A percentile compares a stretch with the other conserved stretches of the same genome.
Evolutionary conservation across 92 coral and sea anemone species (phyloP).

Genomic region (Diadumene lineata): DNA sequence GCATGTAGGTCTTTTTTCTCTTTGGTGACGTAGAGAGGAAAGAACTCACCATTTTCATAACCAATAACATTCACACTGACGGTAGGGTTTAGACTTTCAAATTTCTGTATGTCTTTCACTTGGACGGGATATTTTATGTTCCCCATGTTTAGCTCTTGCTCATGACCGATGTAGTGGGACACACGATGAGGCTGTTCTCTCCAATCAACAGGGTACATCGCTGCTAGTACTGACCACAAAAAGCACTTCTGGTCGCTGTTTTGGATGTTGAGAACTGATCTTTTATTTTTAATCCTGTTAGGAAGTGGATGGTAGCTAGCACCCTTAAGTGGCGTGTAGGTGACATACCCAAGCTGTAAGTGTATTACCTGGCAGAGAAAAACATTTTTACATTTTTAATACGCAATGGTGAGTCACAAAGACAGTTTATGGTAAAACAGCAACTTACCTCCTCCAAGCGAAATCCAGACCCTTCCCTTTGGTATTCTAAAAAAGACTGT

Average conservation of each 20-base stretch:
- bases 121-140: slow-evolving; percentile 20
- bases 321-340: slow-evolving; percentile 45
- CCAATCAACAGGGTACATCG: slow-evolving; percentile 48
- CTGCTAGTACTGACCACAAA: slow-evolving; percentile 17
- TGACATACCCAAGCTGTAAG: slow-evolving; percentile 28
- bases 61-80: no score
- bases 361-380: slow-evolving; percentile 22
- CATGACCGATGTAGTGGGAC: slow-evolving; percentile 18
- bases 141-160: slow-evolving; percentile 24
- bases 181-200: slow-evolving; percentile 16
- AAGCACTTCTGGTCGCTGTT: slow-evolving; percentile 44
- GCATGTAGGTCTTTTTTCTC: slow-evolving; percentile 9
- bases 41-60: slow-evolving; percentile 26
- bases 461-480: slow-evolving; percentile 37
- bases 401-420: background rate
- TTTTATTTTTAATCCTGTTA: slow-evolving; percentile 32
- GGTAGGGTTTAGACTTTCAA: slow-evolving; percentile 30
- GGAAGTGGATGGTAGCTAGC: slow-evolving; percentile 40
- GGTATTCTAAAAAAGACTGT: slow-evolving; percentile 3
- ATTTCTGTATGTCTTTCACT: slow-evolving; percentile 5
- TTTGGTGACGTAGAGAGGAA: slow-evolving; percentile 36
- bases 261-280: slow-evolving; percentile 52
- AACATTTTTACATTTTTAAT: background rate
- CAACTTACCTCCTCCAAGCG: slow-evolving; percentile 8
- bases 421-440: no score